Base-by-base conservation (phyloP, 2,888 invertebrate species). In the Habroteleia sp. region DNA sequence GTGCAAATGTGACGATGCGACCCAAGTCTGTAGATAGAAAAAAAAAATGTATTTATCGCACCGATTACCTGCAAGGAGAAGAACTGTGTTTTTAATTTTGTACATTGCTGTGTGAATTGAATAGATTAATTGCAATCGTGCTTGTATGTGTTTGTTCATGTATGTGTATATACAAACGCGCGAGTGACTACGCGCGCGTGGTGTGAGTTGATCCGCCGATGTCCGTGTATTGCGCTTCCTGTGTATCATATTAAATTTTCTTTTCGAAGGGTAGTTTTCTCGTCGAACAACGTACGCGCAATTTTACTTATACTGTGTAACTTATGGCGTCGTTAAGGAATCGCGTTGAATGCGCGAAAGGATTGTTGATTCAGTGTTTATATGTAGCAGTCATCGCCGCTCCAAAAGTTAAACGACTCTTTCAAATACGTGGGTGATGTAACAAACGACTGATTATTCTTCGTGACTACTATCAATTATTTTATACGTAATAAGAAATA, bases 371-470 rank as follows among this genome's bases (percentile, higher is more conserved):
- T 68, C 60, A 52, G 63, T 65, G 74, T 68, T 69, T 65, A 48
- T 56, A 41, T 62, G 37, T 48, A 56, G 54, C 62, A 62, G 58
- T 62, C 33, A 48, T 60, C 41, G 63, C 46, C 62, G 31, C 37
- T 54, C 46, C 58, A 58, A 68, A 74, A 69, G 58, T 50, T 33
- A 58, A 42, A 63, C 69, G 68, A 74, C 69, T 50, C 46, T 44
- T 63, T 69, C 62, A 33, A 17, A 68, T 58, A 71, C 69, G 58
- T 71, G 75, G 75, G 71, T 71, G 75, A 75, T 58, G 69, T 71
- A 71, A 60, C 52, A 71, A 75, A 75, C 71, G 75, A 75, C 75
- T 75, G 75, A 75, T 75, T 75, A 72, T 50, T 60, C 69, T 71
- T 56, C 50, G 75, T 71, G 66, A 56, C 44, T 66, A 65, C 39